Evolutionary conservation across 2,888 invertebrate species (phyloP).

Genomic region (Cenopis cana): DNA sequence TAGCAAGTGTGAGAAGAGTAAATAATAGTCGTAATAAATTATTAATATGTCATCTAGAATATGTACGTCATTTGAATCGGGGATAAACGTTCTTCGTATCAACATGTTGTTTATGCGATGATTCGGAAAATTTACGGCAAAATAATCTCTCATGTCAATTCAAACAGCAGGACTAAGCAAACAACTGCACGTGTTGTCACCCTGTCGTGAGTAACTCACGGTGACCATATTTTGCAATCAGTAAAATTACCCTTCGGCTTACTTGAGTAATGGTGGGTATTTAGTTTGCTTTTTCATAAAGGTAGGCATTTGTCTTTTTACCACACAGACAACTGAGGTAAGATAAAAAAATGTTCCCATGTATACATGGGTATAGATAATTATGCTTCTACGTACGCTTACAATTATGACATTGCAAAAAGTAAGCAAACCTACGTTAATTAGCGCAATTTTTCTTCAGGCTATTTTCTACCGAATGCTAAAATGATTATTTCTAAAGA

Average conservation of each 20-base stretch:
- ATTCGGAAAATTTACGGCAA: conserved; percentile 61
- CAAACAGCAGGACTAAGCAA: conserved; percentile 80
- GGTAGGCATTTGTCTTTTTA: conserved; percentile 10
- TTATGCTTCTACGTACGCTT: too few relatives aligned
- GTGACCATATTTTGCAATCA: conserved; percentile 57
- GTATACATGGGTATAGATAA: too few relatives aligned
- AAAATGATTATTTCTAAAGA: neutral
- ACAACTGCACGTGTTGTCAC: conserved; percentile 73
- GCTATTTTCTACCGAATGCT: neutral
- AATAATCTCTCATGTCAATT: conserved; percentile 73
- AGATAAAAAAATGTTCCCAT: too few relatives aligned
- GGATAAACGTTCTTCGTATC: too few relatives aligned
- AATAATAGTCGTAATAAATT: too few relatives aligned
- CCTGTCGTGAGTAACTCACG: conserved; percentile 61
- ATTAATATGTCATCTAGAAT: too few relatives aligned
- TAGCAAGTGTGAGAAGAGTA: too few relatives aligned
- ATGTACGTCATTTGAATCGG: neutral
- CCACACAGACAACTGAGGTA: too few relatives aligned
- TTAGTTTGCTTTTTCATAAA: conserved; percentile 19
- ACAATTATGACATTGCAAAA: too few relatives aligned
- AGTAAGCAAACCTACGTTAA: too few relatives aligned
- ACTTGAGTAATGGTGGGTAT: conserved; percentile 18
- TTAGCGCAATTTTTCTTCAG: neutral
- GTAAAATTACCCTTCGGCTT: conserved; percentile 17
- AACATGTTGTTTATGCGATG: conserved; percentile 63